Evolutionary conservation across 2,113 vertebrate species (phyloP).

Genomic region (Dromiciops gliroides): DNA sequence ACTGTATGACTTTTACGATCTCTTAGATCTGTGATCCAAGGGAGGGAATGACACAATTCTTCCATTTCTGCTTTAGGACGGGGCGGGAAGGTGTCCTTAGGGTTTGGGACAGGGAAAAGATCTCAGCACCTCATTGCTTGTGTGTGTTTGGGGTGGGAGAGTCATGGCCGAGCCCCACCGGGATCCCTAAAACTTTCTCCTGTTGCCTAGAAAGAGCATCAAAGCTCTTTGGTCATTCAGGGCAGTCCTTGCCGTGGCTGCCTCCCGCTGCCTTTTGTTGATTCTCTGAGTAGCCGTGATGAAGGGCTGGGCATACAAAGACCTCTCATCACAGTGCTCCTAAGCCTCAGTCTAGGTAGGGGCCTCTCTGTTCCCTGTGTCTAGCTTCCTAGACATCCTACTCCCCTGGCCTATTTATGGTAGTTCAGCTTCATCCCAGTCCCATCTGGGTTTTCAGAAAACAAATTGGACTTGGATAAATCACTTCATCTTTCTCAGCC

Average conservation of each 20-base stretch:
- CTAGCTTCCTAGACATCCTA: neutral
- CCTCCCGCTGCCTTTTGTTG: neutral
- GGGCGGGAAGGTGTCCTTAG: neutral
- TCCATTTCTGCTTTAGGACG: neutral
- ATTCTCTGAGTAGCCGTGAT: neutral
- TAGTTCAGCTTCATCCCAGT: constrained; percentile 1
- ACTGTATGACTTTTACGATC: too few relatives aligned
- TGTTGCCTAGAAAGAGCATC: neutral
- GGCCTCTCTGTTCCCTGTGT: neutral
- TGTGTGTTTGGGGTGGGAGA: neutral
- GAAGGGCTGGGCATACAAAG: neutral
- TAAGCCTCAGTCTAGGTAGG: neutral
- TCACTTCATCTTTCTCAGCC: neutral
- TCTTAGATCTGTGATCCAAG: neutral
- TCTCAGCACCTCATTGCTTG: neutral
- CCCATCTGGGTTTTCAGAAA: neutral
- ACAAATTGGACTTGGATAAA: neutral
- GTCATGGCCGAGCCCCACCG: neutral
- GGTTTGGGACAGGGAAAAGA: neutral
- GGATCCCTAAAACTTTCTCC: neutral
- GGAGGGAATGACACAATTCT: neutral
- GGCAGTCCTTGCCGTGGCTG: neutral
- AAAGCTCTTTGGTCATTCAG: neutral
- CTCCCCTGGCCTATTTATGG: neutral
- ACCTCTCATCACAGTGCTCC: neutral